Base-by-base conservation (phyloP, 2,113 vertebrate species). In the Chaetodon trifascialis region DNA sequence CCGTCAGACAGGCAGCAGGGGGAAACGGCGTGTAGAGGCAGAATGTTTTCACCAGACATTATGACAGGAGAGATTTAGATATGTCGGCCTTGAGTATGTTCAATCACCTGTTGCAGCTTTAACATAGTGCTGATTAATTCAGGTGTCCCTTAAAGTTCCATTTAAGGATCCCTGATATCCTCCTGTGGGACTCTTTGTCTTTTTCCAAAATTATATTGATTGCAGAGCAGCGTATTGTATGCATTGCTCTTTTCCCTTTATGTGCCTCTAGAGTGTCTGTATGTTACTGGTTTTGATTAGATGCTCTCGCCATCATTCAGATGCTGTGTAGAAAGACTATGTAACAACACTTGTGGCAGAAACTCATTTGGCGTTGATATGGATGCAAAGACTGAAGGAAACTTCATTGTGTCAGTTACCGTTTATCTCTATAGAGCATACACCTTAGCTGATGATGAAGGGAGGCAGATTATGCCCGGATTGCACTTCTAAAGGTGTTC, bases 391-490 rank as follows among this genome's bases (percentile, higher is more conserved):
- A 75, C 71, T 75, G 46, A 66, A 82, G 71, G 59, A 92, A 86
- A 71, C 49, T 56, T 66, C 80, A 92, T 90, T 91, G 89, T 86
- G 69, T 85, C 82, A 86, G 17, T 40, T 8, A 78, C 77, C 84
- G 79, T 68, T 56, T 70, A 58, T 34, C 54, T 86, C 54, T 69
- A 47, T 49, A 72, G 60, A 84, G 62, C n/a, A 10, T 73, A 82
- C 76, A 65, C 78, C 69, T 77, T 60, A 63, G 25, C 86, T 81
- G 76, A 83, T 68, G 73, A 78, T 88, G 59, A 85, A 76, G 63
- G 52, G 21, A 34, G 25, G 30, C 10, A 73, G 83, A 79, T 90
- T 74, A 69, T 88, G 86, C 88, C 89, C 84, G 90, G 84, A 94
- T 92, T 88, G 82, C 67, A 65, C 73, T 69, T 86, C 34, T 64